Evolutionary conservation across 2,888 invertebrate genomes (phyloP).

Genomic region (Trachelus stipa): DNA sequence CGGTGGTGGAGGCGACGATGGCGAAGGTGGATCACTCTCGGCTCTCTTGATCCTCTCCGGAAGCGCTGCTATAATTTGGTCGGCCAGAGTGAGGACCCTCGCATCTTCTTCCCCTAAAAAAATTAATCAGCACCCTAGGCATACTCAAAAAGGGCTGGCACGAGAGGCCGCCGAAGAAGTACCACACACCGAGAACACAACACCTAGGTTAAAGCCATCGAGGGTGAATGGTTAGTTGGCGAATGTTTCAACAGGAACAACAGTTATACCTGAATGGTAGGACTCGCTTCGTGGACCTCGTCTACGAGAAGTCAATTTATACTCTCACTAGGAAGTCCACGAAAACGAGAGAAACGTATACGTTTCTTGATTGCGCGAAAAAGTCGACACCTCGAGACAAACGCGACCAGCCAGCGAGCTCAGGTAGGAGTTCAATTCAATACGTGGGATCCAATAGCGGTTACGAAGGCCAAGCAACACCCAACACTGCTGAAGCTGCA

Average conservation of each 20-base stretch:
- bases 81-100: conserved; percentile 91
- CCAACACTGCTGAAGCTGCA: conserved; percentile 18
- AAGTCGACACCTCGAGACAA: not conserved
- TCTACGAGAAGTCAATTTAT: not conserved
- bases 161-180: conserved; percentile 17
- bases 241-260: not conserved
- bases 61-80: conserved; percentile 98
- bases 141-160: conserved; percentile 46
- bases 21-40: conserved; percentile 62
- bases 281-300: not conserved
- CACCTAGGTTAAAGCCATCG: not conserved
- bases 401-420: not conserved
- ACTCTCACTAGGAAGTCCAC: not conserved
- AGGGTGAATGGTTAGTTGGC: not conserved
- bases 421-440: not conserved
- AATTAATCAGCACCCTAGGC: conserved; percentile 50
- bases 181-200: conserved; percentile 8
- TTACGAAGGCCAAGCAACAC: conserved; percentile 60
- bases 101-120: conserved; percentile 91
- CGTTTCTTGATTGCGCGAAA: not conserved
- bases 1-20: conserved; percentile 63
- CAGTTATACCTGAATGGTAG: not conserved
- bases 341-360: not conserved
- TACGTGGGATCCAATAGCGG: conserved; percentile 42
- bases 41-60: conserved; percentile 93